A percentile compares a stretch with the other conserved stretches of the same genome.
Evolutionary conservation across 2,888 invertebrate species (phyloP).

Genomic region (Diaprepes abbreviatus): DNA sequence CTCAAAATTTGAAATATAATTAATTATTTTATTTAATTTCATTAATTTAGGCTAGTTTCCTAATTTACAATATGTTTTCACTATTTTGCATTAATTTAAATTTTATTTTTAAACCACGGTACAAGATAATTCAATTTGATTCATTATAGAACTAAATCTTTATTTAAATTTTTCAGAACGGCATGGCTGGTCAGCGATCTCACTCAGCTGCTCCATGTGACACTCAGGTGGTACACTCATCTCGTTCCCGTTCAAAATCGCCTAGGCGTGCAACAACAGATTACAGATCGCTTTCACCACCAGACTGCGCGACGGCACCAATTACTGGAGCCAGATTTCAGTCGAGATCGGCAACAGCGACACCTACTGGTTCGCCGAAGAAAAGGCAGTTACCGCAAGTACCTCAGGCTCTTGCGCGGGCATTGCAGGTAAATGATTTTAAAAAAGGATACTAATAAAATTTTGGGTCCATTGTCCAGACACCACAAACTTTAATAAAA

Average conservation of each 20-base stretch:
- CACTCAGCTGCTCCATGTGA: conserved; percentile 88
- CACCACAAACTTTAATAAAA: no score
- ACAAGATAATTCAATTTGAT: no score
- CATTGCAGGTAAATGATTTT: conserved; percentile 69
- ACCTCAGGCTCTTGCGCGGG: conserved; percentile 77
- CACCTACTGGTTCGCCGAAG: conserved; percentile 93
- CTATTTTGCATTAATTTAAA: no score
- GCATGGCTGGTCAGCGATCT: conserved; percentile 78
- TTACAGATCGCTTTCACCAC: conserved; percentile 86
- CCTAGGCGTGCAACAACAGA: conserved; percentile 76
- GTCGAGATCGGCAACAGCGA: conserved; percentile 90
- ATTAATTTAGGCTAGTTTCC: no score
- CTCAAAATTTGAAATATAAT: no score
- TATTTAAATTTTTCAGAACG: conserved; percentile 60
- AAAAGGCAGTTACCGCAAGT: conserved; percentile 97
- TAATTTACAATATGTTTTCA: no score
- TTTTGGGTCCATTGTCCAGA: no score
- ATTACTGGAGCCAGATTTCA: conserved; percentile 74
- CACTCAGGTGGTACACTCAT: conserved; percentile 72
- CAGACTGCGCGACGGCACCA: conserved; percentile 71
- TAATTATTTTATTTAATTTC: no score
- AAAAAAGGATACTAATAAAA: no score
- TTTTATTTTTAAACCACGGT: no score
- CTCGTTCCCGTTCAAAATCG: conserved; percentile 82
- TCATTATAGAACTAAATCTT: no score